These are phyloP conservation scores for fruit fly (Drosophila melanogaster) DNA, from an alignment of 1,140 invertebrate genomes.

Conservation along the genomic window Release_6_plus_ISO1_MT NC_004354.4:2966501-2967000, in stretches of 20 bases:
- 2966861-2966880: background rate
- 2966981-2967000: conserved; percentile 59
- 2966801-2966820: conserved; percentile 46
- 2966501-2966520: conserved; percentile 1
- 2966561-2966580: conserved; percentile 49
- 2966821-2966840: conserved; percentile 78
- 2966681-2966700: too few relatives aligned
- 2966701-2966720: background rate
- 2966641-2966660: too few relatives aligned
- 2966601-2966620: background rate
- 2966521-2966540: conserved; percentile 37
- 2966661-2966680: too few relatives aligned
- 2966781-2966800: conserved; percentile 21
- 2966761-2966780: conserved; percentile 3
- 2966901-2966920: conserved; percentile 61
- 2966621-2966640: conserved; percentile 24
- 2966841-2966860: conserved; percentile 21
- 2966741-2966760: background rate
- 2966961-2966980: background rate
- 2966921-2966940: background rate
- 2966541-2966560: conserved; percentile 51
- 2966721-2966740: conserved; percentile 1
- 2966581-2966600: conserved; percentile 10
- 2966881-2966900: conserved; percentile 15
- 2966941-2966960: background rate